Evolutionary conservation across 1,140 invertebrate genomes (phyloP).

Genomic region (Stenopsyche tienmushanensis): DNA sequence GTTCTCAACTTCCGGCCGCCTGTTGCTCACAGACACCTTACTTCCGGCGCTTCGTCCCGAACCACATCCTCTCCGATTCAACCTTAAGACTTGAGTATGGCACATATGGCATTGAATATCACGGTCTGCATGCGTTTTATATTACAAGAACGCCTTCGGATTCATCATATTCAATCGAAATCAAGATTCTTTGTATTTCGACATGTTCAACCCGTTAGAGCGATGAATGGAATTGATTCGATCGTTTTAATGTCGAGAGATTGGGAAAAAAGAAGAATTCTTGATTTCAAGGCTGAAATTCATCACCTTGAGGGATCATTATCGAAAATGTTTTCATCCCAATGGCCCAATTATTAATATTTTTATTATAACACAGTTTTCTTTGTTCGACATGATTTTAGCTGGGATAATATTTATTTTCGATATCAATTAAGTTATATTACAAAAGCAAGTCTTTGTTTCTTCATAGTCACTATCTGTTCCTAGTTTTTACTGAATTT

Average conservation of each 20-base stretch:
- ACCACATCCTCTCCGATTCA: constrained; percentile 12
- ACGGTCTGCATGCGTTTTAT: neutral
- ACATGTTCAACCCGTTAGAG: neutral
- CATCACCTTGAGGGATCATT: too few relatives aligned
- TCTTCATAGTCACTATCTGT: too few relatives aligned
- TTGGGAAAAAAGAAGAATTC: too few relatives aligned
- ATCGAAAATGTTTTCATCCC: neutral
- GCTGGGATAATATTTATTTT: too few relatives aligned
- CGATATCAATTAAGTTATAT: too few relatives aligned
- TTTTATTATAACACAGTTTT: neutral
- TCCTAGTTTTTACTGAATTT: too few relatives aligned
- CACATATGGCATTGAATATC: constrained; percentile 1
- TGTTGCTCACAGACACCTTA: constrained; percentile 27
- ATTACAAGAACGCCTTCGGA: neutral
- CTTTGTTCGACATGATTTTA: neutral
- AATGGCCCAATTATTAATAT: neutral
- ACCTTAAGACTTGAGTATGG: neutral
- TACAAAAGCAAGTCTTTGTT: too few relatives aligned
- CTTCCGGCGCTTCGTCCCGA: constrained; percentile 7
- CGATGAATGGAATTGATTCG: neutral
- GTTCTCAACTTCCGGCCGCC: constrained; percentile 16
- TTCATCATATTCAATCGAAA: neutral
- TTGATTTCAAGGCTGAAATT: too few relatives aligned
- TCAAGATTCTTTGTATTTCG: too few relatives aligned
- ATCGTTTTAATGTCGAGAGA: too few relatives aligned